Percentiles rank a stretch among this genome's conserved stretches.
Evolutionary conservation across 2,797 vertebrate species (phyloP).

Genomic region (Danio kyathit): DNA sequence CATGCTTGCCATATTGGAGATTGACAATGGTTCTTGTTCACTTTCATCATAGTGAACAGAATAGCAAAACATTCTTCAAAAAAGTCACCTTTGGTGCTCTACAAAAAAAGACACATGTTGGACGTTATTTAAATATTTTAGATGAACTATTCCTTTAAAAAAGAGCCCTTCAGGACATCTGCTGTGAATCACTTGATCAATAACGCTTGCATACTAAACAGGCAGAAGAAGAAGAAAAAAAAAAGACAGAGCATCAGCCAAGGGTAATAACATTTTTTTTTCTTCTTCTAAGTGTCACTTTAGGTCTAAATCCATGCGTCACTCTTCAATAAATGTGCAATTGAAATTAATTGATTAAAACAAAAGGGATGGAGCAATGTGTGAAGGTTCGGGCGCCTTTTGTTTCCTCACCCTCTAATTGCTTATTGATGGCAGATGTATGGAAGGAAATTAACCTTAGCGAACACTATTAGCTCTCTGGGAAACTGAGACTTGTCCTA

Average conservation of each 20-base stretch:
- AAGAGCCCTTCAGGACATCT: conserved; percentile 33
- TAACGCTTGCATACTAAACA: conserved; percentile 33
- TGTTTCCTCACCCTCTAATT: conserved; percentile 80
- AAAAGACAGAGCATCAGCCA: conserved; percentile 27
- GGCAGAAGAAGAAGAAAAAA: background rate
- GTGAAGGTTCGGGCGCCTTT: conserved; percentile 66
- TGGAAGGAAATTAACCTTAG: conserved; percentile 80
- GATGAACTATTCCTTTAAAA: conserved; percentile 39
- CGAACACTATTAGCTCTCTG: conserved; percentile 78
- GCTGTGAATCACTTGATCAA: conserved; percentile 49
- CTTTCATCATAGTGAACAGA: background rate
- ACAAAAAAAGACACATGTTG: background rate
- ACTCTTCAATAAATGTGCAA: conserved; percentile 67
- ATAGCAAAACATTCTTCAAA: background rate
- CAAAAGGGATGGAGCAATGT: conserved; percentile 58
- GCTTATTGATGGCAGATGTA: conserved; percentile 83
- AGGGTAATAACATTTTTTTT: conserved; percentile 46
- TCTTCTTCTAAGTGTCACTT: conserved; percentile 61
- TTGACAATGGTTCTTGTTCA: background rate
- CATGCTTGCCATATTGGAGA: background rate
- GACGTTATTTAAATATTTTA: background rate
- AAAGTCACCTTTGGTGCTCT: background rate
- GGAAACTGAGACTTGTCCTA: conserved; percentile 71
- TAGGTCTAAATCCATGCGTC: conserved; percentile 69
- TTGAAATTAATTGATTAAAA: conserved; percentile 76